A percentile compares a stretch with the other conserved stretches of the same genome.
phyloP scores from a whole-genome alignment of 1,140 invertebrate genomes.

The Drosophila lowei region DNA sequence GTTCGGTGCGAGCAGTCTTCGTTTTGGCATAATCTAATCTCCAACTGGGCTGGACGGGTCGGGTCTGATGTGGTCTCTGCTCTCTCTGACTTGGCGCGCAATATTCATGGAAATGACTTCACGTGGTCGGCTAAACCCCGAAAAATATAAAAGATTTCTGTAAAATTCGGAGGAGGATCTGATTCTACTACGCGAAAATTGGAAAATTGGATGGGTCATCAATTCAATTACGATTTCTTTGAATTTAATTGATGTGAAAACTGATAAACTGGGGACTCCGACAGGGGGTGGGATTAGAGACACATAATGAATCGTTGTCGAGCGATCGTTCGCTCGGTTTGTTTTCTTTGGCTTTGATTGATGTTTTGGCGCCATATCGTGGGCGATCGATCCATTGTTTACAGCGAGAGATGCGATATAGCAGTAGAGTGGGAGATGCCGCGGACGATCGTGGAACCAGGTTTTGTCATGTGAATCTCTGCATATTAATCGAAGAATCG shows the following conservation, averaged over 20 bases:
- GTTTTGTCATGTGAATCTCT: conserved; percentile 66
- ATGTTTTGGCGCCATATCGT: conserved; percentile 56
- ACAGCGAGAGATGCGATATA: conserved; percentile 21
- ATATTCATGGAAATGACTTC: conserved; percentile 11
- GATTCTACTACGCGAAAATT: conserved; percentile 1
- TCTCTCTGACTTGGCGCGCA: conserved; percentile 4
- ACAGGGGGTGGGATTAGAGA: conserved; percentile 45
- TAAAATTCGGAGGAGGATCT: conserved; percentile 20
- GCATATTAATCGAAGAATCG: conserved; percentile 33
- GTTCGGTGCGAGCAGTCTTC: conserved; percentile 8
- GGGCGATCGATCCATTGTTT: conserved; percentile 40
- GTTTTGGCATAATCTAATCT: conserved; percentile 42
- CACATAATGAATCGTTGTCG: conserved; percentile 30
- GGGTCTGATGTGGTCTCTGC: too few species aligned
- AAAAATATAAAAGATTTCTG: conserved; percentile 33
- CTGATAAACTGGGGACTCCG: conserved; percentile 63
- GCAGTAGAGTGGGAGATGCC: conserved; percentile 6
- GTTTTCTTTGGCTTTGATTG: conserved; percentile 58
- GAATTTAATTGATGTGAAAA: conserved; percentile 52
- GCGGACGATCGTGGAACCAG: conserved; percentile 47
- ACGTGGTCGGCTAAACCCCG: conserved; percentile 33
- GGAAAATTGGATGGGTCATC: conserved; percentile 10
- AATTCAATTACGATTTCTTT: conserved; percentile 23
- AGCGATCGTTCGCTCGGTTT: conserved; percentile 33
- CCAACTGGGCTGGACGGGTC: not conserved